Conservation (phyloP, 1,140 invertebrate species). For the Acyrthosiphon pisum region DNA sequence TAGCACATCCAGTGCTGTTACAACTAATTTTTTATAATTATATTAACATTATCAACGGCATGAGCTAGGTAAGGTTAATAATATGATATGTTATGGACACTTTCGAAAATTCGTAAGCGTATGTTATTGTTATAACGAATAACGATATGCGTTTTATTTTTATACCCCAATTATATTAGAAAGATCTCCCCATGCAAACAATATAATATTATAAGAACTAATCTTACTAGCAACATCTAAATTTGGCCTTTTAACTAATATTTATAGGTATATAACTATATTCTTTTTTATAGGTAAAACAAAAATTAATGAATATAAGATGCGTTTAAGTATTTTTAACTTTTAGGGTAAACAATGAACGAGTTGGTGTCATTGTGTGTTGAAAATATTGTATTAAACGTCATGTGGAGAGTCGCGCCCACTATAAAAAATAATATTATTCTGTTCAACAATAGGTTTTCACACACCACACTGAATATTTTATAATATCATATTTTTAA, state of each 20-base stretch:
- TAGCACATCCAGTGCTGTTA: too few species aligned
- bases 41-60: too few species aligned
- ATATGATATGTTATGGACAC: not conserved
- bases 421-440: not conserved
- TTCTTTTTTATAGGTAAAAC: not conserved
- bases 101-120: not conserved
- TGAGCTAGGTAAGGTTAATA: too few species aligned
- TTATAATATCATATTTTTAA: constrained; percentile 22
- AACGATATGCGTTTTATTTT: not conserved
- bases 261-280: not conserved
- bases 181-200: not conserved
- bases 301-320: not conserved
- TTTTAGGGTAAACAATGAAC: constrained; percentile 29
- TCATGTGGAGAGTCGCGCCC: not conserved
- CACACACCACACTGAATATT: not conserved
- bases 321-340: not conserved
- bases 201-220: not conserved
- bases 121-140: too few species aligned
- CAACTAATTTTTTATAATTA: too few species aligned
- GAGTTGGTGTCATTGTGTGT: not conserved
- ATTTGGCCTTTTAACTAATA: too few species aligned
- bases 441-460: not conserved
- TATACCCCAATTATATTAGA: not conserved
- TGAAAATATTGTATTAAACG: not conserved
- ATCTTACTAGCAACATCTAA: not conserved